Evolutionary conservation across 1,140 invertebrate genomes (phyloP), one percentile per base, ranked within the genome.

Genomic region (Camponotus pennsylvanicus): DNA sequence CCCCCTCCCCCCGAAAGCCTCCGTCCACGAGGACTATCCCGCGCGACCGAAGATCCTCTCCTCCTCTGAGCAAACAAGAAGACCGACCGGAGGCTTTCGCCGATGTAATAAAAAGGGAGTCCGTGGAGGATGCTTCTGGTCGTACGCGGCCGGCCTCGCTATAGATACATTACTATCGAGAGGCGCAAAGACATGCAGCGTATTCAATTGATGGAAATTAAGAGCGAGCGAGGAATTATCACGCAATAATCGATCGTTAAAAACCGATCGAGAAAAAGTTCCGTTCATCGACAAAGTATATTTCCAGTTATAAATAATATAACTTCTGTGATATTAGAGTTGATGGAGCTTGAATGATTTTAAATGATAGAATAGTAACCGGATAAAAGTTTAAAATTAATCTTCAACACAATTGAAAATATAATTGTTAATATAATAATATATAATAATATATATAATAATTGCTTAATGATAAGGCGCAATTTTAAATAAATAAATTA

Each of bases 1-100:
- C 40, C 21, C 52, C 52, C 40, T n/a, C n/a, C 7, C 49, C n/a
- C 11, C 27, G 27, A 27, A 27, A 27, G 27, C 27, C 70, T 9
- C 40, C 11, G 8, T 32, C 27, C 27, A 61, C 15, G 87, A 84
- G 75, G 61, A 80, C 70, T 89, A 86, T 82, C 85, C 79, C 64
- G 69, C 70, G 87, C 88, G 78, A 78, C 85, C 89, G 67, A 66
- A 73, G 66, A 69, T 76, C 61, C 63, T 88, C 82, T 76, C 61
- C 61, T 87, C 52, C 85, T 87, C 70, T 73, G 86, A 87, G 69
- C 89, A 90, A 90, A 90, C 89, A 89, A 90, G 89, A 89, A 90
- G 85, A 88, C 85, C 88, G 80, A 70, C 86, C 80, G 79, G 45
- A 70, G 87, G 78, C 73, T 85, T 80, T 88, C 40, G 73, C 66